Evolutionary conservation across 35 echinoderm and acorn worm genomes (phyloP), one percentile per base, ranked within the genome.

Genomic region (Chiridota heheva): DNA sequence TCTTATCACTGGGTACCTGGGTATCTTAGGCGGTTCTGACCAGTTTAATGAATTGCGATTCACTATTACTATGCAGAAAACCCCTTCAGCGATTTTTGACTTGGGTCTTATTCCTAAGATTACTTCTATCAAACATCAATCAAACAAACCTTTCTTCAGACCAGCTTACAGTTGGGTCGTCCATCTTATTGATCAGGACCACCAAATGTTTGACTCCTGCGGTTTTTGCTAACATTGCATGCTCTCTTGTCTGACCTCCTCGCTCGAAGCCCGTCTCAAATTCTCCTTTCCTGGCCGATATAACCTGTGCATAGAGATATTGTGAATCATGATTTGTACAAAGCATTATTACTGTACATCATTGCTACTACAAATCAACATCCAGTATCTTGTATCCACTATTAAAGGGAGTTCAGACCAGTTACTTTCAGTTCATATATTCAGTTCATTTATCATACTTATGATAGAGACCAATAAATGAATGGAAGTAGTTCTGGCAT

Each of bases 251-350:
- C 76, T 91, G 95, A 1, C 95, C 95, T 58, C 95, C 83, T 42
- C 89, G 88, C 57, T 98, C 95, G 89, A 98, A 98, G 36, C 95
- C 95, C 7, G 95, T 98, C 69, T 98, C 89, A 98, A 98, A 98
- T 89, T 98, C 95, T 36, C 89, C 95, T 63, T 98, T 98, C 16
- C 89, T 78, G 12, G 95, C 95, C 26, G 95, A 98, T 42, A 98
- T 98, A 27, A 98, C 95, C 95, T 98, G 41, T 0, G 32, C 4
- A 26, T 22, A 25, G 39, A 68, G 56, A 69, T 2, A 34, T 5
- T 35, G 5, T 40, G 5, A 4, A 4, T 20, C 5, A 69, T 34
- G 65, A 33, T 8, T 16, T 64, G 7, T 64, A 16, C 12, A 64
- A 64, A 16, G n/a, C 8, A n/a, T n/a, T n/a, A n/a, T n/a, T n/a